Conservation (phyloP, 2,888 invertebrate genomes). For the Ptilodon capucinus region DNA sequence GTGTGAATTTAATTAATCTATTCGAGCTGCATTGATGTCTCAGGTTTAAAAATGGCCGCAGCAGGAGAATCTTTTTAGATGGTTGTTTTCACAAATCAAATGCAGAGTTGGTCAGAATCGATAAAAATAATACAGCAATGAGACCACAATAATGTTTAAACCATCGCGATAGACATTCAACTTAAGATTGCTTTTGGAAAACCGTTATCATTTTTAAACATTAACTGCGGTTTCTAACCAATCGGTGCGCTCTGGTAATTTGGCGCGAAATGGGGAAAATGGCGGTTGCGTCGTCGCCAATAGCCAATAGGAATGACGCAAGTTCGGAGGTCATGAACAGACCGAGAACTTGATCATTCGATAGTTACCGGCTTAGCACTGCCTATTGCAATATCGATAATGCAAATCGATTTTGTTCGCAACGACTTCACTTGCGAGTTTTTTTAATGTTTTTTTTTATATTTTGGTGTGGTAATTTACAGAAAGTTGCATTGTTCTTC, state of each 20-base stretch:
- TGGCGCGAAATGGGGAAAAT: conserved; percentile 39
- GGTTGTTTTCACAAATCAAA: too few relatives aligned
- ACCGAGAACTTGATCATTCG: conserved; percentile 26
- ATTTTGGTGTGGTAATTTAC: too few relatives aligned
- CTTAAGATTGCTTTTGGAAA: conserved; percentile 55
- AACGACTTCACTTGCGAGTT: neutral
- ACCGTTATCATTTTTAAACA: conserved; percentile 19
- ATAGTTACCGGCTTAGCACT: neutral
- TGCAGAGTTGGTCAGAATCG: too few relatives aligned
- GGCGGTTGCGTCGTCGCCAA: conserved; percentile 32
- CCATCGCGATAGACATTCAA: conserved; percentile 38
- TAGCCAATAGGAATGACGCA: conserved; percentile 31
- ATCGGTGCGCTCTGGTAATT: conserved; percentile 24
- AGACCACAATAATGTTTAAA: neutral
- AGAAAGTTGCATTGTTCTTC: neutral
- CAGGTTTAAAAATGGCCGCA: too few relatives aligned
- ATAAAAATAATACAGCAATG: neutral
- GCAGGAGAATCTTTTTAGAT: too few relatives aligned
- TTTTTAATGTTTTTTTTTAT: neutral
- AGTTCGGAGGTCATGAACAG: conserved; percentile 41
- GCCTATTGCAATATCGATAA: neutral
- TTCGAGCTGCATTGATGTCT: too few relatives aligned
- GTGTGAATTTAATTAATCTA: too few relatives aligned
- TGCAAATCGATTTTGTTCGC: neutral
- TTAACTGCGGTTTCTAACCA: conserved; percentile 37